Conservation (phyloP, 1,140 invertebrate genomes). For the Protaetia brevitarsis region DNA sequence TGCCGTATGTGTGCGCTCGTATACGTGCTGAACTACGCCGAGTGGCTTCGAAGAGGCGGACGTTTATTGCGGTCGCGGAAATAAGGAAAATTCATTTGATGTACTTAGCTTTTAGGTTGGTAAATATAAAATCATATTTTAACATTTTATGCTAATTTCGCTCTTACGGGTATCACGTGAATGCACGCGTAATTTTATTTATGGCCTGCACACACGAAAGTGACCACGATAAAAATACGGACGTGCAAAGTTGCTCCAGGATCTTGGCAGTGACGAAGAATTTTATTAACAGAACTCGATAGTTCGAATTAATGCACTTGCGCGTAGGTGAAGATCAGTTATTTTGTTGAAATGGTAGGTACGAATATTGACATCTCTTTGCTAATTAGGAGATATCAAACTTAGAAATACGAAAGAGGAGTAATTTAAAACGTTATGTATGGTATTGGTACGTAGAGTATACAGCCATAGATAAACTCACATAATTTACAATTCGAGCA, state of each 20-base stretch:
- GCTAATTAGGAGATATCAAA: too few relatives aligned
- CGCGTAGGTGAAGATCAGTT: too few relatives aligned
- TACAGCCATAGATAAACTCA: too few relatives aligned
- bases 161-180: background rate
- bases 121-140: slow-evolving; percentile 18
- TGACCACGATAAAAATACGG: background rate
- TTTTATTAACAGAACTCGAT: slow-evolving; percentile 9
- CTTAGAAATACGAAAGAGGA: too few relatives aligned
- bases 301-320: too few relatives aligned
- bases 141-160: slow-evolving; percentile 17
- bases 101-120: slow-evolving; percentile 9
- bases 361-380: too few relatives aligned
- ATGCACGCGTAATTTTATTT: slow-evolving; percentile 8
- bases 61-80: slow-evolving; percentile 9
- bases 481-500: too few relatives aligned
- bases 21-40: background rate
- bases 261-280: background rate
- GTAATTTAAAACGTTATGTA: too few relatives aligned
- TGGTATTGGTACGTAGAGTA: too few relatives aligned
- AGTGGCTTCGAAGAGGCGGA: slow-evolving; percentile 10
- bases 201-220: background rate
- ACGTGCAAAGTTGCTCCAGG: background rate
- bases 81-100: slow-evolving; percentile 15
- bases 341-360: too few relatives aligned
- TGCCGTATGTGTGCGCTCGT: slow-evolving; percentile 25